These are phyloP conservation scores for Nebria ingens DNA, from an alignment of 1,140 invertebrate genomes.

Conservation along the genomic window DNA sequence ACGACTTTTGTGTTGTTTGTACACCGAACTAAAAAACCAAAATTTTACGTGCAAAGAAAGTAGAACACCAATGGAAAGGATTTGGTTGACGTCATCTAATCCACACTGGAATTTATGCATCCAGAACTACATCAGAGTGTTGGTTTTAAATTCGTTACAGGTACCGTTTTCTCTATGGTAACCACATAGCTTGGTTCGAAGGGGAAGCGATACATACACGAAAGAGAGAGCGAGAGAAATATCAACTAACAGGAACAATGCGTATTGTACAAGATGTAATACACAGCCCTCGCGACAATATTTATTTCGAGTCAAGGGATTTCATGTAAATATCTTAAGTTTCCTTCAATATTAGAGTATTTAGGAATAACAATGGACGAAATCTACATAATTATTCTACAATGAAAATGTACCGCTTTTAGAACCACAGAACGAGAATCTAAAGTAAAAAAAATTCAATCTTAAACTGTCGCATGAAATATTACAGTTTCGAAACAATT, in stretches of 20 bases:
- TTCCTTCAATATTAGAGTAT: neutral
- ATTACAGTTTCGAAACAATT: neutral
- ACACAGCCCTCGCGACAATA: neutral
- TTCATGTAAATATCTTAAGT: conserved; percentile 2
- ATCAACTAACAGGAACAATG: neutral
- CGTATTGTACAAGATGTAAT: neutral
- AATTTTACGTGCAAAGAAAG: no score
- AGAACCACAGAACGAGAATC: neutral
- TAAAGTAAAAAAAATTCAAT: neutral
- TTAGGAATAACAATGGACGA: neutral
- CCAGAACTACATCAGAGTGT: neutral
- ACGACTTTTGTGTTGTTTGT: no score
- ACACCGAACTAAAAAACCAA: no score
- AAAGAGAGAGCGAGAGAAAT: neutral
- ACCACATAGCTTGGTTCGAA: neutral
- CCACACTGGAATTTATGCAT: neutral
- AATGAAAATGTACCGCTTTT: neutral
- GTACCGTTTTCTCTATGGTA: neutral
- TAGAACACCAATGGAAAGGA: no score
- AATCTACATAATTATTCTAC: neutral
- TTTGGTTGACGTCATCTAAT: no score
- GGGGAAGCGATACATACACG: no score
- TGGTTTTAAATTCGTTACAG: neutral
- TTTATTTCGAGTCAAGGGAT: neutral
- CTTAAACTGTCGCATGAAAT: neutral